Conservation (phyloP, 2,113 vertebrate species). For the Plestiodon gilberti region DNA sequence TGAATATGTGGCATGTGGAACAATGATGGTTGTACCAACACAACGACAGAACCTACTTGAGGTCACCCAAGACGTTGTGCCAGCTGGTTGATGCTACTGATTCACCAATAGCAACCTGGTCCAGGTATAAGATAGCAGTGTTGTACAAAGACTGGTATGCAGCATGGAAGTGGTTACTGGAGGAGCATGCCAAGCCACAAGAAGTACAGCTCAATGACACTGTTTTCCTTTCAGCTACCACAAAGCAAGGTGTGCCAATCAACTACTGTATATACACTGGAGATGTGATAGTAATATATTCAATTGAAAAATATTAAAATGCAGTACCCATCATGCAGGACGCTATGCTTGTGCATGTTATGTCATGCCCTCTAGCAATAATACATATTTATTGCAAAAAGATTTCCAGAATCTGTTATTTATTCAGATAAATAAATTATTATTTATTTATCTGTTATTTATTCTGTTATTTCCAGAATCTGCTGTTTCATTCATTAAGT, state of each 20-base stretch:
- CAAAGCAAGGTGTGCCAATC: too few species aligned
- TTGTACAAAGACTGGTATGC: not conserved
- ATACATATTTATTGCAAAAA: not conserved
- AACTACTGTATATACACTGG: not conserved
- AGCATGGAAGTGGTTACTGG: not conserved
- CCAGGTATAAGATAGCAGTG: not conserved
- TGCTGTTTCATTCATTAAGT: not conserved
- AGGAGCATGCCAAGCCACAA: not conserved
- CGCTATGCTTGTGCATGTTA: not conserved
- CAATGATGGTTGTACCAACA: not conserved
- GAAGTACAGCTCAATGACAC: not conserved
- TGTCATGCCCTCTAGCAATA: not conserved
- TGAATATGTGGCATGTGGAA: not conserved
- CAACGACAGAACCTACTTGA: not conserved
- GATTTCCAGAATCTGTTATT: not conserved
- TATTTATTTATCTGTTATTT: not conserved
- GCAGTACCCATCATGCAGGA: not conserved
- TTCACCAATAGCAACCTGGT: not conserved
- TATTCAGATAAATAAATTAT: too few species aligned
- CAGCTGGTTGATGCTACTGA: not conserved
- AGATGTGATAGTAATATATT: not conserved
- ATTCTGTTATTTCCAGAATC: too few species aligned
- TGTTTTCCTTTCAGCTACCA: not conserved
- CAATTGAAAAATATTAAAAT: not conserved
- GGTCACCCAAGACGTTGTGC: not conserved